phyloP scores from a whole-genome alignment of 2,113 vertebrate species.

The Strix uralensis region DNA sequence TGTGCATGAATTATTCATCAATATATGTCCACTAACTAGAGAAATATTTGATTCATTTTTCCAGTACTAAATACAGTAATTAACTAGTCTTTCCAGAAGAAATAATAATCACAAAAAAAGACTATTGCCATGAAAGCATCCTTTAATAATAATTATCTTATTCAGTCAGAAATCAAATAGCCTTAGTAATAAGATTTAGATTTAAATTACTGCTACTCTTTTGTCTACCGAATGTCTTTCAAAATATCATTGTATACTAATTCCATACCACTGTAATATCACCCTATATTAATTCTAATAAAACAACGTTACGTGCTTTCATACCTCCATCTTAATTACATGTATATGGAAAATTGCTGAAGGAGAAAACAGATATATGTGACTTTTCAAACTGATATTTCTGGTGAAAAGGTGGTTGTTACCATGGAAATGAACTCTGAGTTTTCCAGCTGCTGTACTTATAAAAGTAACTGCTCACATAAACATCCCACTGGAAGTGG shows the following conservation, averaged over 20 bases:
- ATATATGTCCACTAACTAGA: background rate
- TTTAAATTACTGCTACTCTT: background rate
- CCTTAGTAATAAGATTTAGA: background rate
- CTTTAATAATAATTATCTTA: background rate
- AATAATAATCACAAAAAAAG: background rate
- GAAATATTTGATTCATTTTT: background rate
- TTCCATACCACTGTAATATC: background rate
- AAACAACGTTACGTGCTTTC: background rate
- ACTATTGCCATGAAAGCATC: background rate
- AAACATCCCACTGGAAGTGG: background rate
- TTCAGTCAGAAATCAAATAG: conserved; percentile 3
- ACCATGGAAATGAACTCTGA: background rate
- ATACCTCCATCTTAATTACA: background rate
- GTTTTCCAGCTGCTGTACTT: background rate
- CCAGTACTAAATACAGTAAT: background rate
- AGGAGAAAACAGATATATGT: background rate
- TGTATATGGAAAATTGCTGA: background rate
- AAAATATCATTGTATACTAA: background rate
- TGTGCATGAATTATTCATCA: background rate
- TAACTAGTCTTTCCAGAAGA: background rate
- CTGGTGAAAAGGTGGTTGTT: background rate
- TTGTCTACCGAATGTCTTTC: background rate
- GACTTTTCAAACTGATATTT: background rate
- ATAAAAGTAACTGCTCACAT: background rate
- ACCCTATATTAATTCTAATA: background rate